Percentiles rank a stretch among this genome's conserved stretches.
These are phyloP conservation scores for Psix sp. DNA, from an alignment of 1,140 invertebrate species.

Conservation along the genomic window DNA sequence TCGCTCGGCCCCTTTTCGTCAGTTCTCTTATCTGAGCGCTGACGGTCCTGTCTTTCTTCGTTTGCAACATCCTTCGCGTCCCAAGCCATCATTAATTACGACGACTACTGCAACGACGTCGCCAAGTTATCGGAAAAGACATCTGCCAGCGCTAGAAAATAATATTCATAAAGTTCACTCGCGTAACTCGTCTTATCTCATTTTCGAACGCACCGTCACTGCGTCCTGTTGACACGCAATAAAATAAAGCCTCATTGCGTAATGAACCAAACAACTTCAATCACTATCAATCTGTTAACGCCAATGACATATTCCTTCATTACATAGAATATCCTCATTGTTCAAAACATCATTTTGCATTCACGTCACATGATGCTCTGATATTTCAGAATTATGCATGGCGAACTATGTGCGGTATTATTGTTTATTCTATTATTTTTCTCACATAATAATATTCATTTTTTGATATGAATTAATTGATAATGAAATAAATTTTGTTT, in stretches of 20 bases:
- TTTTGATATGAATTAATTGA: too few species aligned
- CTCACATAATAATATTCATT: too few species aligned
- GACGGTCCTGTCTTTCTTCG: constrained; percentile 55
- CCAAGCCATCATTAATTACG: constrained; percentile 76
- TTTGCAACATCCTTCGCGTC: constrained; percentile 39
- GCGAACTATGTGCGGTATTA: too few species aligned
- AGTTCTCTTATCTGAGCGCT: constrained; percentile 48
- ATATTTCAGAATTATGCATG: too few species aligned
- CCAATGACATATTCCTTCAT: too few species aligned
- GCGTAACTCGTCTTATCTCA: constrained; percentile 54
- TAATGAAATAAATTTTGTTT: too few species aligned
- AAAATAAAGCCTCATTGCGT: constrained; percentile 66
- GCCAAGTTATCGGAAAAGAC: constrained; percentile 75
- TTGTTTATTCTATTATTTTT: too few species aligned
- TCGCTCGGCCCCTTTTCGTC: constrained; percentile 22
- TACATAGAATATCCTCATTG: too few species aligned
- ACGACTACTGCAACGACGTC: constrained; percentile 61
- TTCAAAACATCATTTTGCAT: too few species aligned
- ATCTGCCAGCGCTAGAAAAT: constrained; percentile 75
- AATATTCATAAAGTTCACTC: constrained; percentile 76
- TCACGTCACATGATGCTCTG: too few species aligned
- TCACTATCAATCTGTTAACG: constrained; percentile 31
- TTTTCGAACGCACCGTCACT: constrained; percentile 15
- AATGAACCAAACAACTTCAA: constrained; percentile 55
- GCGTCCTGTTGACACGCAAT: constrained; percentile 38